Conservation (phyloP, 2,113 vertebrate genomes). For the Telmatochromis sp. region DNA sequence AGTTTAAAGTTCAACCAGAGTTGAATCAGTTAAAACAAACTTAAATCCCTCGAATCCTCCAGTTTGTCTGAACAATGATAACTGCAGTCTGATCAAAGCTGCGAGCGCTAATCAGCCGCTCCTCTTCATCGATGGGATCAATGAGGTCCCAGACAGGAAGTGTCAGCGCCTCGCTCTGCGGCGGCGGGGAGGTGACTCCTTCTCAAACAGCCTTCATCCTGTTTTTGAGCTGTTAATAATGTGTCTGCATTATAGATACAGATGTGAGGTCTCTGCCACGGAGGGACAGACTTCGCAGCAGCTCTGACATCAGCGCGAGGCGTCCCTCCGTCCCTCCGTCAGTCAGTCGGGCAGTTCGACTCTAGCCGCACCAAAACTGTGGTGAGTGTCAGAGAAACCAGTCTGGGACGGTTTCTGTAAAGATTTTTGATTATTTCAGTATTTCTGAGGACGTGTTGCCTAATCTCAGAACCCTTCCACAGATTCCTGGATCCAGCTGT, state of each 20-base stretch:
- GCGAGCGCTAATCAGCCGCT: not conserved
- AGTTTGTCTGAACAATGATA: not conserved
- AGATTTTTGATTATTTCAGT: not conserved
- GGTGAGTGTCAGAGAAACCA: not conserved
- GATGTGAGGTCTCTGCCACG: not conserved
- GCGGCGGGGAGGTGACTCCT: not conserved
- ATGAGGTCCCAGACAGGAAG: not conserved
- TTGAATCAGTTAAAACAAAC: not conserved
- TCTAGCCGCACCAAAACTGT: not conserved
- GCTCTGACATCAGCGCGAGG: rapidly evolving
- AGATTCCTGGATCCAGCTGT: not conserved
- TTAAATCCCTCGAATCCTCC: not conserved
- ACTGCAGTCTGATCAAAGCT: not conserved
- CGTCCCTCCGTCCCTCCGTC: not conserved
- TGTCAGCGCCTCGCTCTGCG: not conserved
- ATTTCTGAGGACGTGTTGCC: not conserved
- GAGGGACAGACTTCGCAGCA: not conserved
- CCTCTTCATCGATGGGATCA: not conserved
- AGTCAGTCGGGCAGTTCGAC: not conserved
- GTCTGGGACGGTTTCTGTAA: not conserved
- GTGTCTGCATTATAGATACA: not conserved
- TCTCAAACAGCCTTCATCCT: not conserved
- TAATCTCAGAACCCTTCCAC: rapidly evolving
- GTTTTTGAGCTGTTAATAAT: not conserved
- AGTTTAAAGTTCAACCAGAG: conserved; percentile 9